Conservation (phyloP, 2,888 invertebrate species). For the Aporophyla lueneburgensis region DNA sequence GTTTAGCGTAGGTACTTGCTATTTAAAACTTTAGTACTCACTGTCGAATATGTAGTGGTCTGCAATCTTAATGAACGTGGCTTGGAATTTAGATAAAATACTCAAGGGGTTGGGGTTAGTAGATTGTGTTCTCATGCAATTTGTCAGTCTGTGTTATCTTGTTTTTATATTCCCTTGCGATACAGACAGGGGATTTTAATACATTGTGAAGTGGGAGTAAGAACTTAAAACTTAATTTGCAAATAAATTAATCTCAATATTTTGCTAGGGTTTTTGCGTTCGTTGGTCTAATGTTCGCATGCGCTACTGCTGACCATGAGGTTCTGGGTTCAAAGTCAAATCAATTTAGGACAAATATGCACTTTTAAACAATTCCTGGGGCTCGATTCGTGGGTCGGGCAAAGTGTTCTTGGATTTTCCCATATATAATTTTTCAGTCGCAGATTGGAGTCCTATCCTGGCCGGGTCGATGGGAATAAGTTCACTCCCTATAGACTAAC, state of each 20-base stretch:
- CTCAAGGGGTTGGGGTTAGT: slow-evolving; percentile 19
- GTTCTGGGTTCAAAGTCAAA: no score
- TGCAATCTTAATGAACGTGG: slow-evolving; percentile 21
- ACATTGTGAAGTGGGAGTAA: not conserved
- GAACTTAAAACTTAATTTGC: not conserved
- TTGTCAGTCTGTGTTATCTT: slow-evolving; percentile 17
- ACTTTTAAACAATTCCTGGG: no score
- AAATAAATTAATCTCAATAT: not conserved
- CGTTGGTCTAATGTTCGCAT: not conserved
- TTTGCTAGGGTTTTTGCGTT: no score
- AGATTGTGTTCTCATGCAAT: slow-evolving; percentile 32
- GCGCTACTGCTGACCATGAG: no score
- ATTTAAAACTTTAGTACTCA: slow-evolving; percentile 33
- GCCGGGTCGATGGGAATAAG: not conserved
- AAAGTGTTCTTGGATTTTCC: not conserved
- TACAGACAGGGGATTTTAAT: slow-evolving; percentile 2
- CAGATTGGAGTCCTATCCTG: not conserved
- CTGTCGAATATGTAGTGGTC: slow-evolving; percentile 26
- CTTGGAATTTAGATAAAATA: slow-evolving; percentile 25
- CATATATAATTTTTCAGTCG: not conserved
- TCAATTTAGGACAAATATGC: no score
- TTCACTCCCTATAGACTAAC: not conserved
- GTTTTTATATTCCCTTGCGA: slow-evolving; percentile 20
- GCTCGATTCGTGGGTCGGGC: no score
- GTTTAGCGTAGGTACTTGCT: slow-evolving; percentile 26